Percentiles rank a stretch among this genome's conserved stretches.
Evolutionary conservation across 2,113 vertebrate genomes (phyloP).

Genomic region (Sphyrna mokarran): DNA sequence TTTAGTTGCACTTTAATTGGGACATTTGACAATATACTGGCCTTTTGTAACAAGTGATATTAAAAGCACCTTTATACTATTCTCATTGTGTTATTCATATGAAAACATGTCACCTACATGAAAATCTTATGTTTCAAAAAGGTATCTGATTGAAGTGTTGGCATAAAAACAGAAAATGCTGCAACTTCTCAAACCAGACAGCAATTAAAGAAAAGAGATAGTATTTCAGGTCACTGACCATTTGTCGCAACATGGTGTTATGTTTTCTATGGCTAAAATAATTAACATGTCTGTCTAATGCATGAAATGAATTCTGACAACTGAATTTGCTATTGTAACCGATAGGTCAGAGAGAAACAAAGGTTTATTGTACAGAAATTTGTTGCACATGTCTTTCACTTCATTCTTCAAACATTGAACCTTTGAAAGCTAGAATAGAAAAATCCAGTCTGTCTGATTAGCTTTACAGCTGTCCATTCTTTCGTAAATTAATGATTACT

Average conservation of each 20-base stretch:
- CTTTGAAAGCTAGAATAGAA: background rate
- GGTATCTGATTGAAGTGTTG: background rate
- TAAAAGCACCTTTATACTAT: background rate
- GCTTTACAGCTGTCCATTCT: background rate
- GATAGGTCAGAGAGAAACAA: background rate
- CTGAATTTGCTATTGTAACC: background rate
- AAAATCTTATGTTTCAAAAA: background rate
- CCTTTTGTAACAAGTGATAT: background rate
- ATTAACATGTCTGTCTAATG: background rate
- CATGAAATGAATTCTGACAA: background rate
- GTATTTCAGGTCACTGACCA: background rate
- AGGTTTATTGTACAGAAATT: background rate
- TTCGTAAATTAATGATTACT: conserved; percentile 3
- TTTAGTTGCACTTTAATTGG: background rate
- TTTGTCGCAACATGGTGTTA: background rate
- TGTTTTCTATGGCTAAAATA: background rate
- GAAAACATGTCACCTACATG: too few relatives aligned
- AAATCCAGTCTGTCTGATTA: background rate
- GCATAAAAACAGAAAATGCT: background rate
- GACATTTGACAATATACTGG: background rate
- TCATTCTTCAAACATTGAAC: background rate
- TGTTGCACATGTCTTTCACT: background rate
- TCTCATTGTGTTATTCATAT: background rate
- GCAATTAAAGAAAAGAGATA: background rate
- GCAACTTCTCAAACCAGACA: background rate